Percentiles rank a stretch among this genome's conserved stretches.
Evolutionary conservation across 1,140 invertebrate genomes (phyloP).

Genomic region (Ladona fulva): DNA sequence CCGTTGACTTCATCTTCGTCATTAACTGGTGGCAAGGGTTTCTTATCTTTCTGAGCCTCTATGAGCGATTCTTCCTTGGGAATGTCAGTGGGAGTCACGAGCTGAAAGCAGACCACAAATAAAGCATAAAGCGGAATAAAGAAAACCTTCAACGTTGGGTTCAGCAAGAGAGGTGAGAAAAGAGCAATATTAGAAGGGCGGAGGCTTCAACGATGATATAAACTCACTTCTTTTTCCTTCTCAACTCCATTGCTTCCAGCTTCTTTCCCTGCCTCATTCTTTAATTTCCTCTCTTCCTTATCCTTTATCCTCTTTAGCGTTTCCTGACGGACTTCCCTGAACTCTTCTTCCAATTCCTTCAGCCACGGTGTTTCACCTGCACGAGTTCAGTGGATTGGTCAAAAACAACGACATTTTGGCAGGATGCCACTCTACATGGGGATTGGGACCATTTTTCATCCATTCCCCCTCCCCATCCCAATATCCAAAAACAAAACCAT

Average conservation of each 20-base stretch:
- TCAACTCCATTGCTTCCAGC: neutral
- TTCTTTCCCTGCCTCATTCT: neutral
- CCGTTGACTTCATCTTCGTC: neutral
- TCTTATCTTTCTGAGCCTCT: neutral
- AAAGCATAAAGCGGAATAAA: neutral
- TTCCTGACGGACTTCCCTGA: neutral
- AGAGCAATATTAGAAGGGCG: too few species aligned
- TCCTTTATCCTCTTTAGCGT: neutral
- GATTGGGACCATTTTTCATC: neutral
- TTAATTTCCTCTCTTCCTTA: neutral
- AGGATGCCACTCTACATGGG: neutral
- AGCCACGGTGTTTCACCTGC: neutral
- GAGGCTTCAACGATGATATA: neutral
- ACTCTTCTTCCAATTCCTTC: constrained; percentile 1
- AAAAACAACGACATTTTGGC: neutral
- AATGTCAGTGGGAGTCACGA: neutral
- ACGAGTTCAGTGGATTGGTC: neutral
- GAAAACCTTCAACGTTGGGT: too few species aligned
- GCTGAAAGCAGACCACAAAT: constrained; percentile 4
- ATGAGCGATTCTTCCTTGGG: neutral
- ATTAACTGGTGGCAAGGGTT: neutral
- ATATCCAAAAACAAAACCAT: neutral
- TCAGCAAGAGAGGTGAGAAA: too few species aligned
- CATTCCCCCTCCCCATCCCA: neutral
- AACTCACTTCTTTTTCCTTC: neutral